These are phyloP conservation scores for Drosophila prolongata DNA, from an alignment of 2,888 invertebrate genomes.

Conservation along the genomic window DNA sequence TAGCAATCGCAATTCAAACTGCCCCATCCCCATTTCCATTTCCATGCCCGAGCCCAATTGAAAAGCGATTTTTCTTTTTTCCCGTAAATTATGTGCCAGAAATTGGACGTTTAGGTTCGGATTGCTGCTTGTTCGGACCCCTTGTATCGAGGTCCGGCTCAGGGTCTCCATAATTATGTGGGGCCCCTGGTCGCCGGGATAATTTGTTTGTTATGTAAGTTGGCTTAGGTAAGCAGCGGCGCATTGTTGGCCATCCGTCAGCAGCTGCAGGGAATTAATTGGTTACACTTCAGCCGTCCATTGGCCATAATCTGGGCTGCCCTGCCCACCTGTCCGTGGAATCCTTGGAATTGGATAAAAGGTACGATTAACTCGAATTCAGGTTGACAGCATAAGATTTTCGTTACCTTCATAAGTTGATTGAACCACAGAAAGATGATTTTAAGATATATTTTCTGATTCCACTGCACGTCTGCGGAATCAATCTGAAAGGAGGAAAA, in stretches of 20 bases:
- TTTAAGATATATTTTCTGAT: too few species aligned
- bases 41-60: constrained; percentile 44
- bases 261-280: constrained; percentile 44
- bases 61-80: constrained; percentile 72
- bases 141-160: constrained; percentile 47
- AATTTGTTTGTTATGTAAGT: constrained; percentile 74
- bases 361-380: neutral
- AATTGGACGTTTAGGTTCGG: constrained; percentile 63
- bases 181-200: constrained; percentile 52
- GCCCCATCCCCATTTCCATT: constrained; percentile 3
- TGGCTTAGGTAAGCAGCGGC: constrained; percentile 43
- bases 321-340: constrained; percentile 16
- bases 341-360: constrained; percentile 18
- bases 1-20: constrained; percentile 38
- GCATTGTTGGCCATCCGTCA: constrained; percentile 41
- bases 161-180: constrained; percentile 68
- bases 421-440: too few species aligned
- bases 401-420: too few species aligned
- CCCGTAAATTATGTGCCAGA: constrained; percentile 72
- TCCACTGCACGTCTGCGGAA: too few species aligned
- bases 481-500: too few species aligned
- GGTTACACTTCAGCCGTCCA: constrained; percentile 28
- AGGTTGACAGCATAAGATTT: too few species aligned
- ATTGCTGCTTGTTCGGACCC: constrained; percentile 34
- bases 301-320: constrained; percentile 1